Conservation (phyloP, 2,888 invertebrate species). For the Sepiola atlantica region DNA sequence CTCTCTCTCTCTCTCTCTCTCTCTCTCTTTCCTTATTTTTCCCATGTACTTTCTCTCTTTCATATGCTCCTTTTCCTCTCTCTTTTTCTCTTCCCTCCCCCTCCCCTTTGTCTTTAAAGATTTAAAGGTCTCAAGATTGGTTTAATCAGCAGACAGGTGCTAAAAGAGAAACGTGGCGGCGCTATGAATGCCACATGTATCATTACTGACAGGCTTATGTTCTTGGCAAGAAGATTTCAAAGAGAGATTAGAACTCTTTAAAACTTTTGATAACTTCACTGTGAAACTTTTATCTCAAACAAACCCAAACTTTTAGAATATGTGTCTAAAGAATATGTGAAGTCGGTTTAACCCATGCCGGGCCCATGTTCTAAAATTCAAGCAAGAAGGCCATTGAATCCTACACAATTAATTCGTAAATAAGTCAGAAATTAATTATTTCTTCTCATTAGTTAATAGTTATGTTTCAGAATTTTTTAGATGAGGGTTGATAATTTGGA, state of each 20-base stretch:
- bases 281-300: not conserved
- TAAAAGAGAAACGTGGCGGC: not conserved
- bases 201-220: not conserved
- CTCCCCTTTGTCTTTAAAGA: not conserved
- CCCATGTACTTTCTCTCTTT: no score
- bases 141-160: conserved; percentile 20
- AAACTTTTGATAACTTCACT: not conserved
- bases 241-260: not conserved
- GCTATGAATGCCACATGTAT: conserved; percentile 32
- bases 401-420: no score
- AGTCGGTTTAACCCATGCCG: not conserved
- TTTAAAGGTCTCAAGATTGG: conserved; percentile 32
- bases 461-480: no score
- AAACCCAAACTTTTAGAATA: not conserved
- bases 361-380: not conserved
- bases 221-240: conserved; percentile 2
- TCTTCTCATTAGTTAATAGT: no score
- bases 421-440: no score
- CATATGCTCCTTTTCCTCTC: no score
- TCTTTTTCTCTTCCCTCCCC: no score
- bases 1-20: no score
- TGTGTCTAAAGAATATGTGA: not conserved
- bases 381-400: not conserved
- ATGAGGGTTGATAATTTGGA: no score
- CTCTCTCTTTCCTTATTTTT: no score